phyloP scores from a whole-genome alignment of 2,113 vertebrate genomes.

The Nothoprocta perdicaria region DNA sequence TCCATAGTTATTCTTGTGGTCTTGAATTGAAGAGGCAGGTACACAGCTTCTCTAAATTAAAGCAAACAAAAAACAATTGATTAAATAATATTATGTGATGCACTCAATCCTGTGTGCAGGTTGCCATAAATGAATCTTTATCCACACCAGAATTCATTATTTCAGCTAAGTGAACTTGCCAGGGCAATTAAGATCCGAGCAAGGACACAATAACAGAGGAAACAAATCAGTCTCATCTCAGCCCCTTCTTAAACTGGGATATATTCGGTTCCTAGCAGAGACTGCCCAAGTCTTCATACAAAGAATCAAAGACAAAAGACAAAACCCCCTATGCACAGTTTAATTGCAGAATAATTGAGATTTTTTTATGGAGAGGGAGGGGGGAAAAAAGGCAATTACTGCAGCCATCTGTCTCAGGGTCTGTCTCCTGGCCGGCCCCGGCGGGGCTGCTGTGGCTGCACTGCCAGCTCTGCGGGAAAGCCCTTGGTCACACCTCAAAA shows the following conservation, averaged over 20 bases:
- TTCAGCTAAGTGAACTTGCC: background rate
- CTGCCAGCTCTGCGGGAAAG: background rate
- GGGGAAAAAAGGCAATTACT: slow-evolving; percentile 27
- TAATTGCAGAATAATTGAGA: background rate
- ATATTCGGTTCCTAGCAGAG: background rate
- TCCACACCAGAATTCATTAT: background rate
- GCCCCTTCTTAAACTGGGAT: background rate
- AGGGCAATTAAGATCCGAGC: slow-evolving; percentile 1
- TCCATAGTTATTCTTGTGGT: background rate
- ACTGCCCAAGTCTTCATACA: background rate
- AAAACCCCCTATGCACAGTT: background rate
- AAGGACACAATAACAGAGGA: background rate
- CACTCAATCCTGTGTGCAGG: background rate
- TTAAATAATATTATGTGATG: background rate
- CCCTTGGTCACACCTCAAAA: background rate
- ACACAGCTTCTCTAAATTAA: background rate
- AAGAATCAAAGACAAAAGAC: background rate
- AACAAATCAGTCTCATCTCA: background rate
- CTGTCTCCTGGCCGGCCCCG: background rate
- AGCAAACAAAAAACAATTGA: background rate
- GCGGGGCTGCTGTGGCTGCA: background rate
- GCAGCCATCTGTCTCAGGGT: background rate
- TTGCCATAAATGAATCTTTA: background rate
- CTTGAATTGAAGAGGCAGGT: background rate
- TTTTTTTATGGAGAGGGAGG: background rate